These are phyloP conservation scores for Amia ocellicauda DNA, from an alignment of 2,113 vertebrate species.

Conservation along the genomic window DNA sequence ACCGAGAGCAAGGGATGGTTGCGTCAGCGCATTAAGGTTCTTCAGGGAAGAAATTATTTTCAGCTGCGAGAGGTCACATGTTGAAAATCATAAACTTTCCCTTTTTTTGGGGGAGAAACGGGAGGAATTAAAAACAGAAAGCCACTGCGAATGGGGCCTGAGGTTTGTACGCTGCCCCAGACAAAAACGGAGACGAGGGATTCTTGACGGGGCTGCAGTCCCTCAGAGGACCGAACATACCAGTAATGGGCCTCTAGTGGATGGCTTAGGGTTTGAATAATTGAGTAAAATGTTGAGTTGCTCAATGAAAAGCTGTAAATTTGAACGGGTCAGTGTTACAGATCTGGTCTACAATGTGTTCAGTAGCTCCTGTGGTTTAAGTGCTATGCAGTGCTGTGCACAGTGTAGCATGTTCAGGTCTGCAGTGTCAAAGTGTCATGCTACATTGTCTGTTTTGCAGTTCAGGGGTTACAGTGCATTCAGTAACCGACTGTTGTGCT, in stretches of 20 bases:
- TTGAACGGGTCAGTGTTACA: neutral
- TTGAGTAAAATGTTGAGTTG: neutral
- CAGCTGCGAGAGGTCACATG: slow-evolving; percentile 68
- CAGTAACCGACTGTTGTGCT: no score
- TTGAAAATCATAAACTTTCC: slow-evolving; percentile 52
- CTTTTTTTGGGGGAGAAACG: slow-evolving; percentile 39
- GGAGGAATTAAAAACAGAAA: slow-evolving; percentile 10
- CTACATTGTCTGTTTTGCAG: no score
- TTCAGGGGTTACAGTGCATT: slow-evolving; percentile 14
- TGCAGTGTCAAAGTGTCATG: no score
- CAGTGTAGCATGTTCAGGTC: no score
- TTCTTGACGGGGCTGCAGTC: slow-evolving; percentile 34
- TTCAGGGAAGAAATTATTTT: slow-evolving; percentile 64
- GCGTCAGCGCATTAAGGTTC: slow-evolving; percentile 41
- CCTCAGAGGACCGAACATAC: slow-evolving; percentile 27
- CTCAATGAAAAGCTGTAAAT: neutral
- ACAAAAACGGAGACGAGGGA: slow-evolving; percentile 30
- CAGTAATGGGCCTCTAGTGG: neutral
- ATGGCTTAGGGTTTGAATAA: neutral
- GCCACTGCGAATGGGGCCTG: no score
- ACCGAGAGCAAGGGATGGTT: slow-evolving; percentile 23
- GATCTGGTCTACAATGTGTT: no score
- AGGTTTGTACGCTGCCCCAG: slow-evolving; percentile 3
- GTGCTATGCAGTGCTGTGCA: no score
- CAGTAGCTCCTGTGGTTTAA: no score